Evolutionary conservation across 2,888 invertebrate genomes (phyloP), one percentile per base, ranked within the genome.

Genomic region (Eumacrocentrus americanus): DNA sequence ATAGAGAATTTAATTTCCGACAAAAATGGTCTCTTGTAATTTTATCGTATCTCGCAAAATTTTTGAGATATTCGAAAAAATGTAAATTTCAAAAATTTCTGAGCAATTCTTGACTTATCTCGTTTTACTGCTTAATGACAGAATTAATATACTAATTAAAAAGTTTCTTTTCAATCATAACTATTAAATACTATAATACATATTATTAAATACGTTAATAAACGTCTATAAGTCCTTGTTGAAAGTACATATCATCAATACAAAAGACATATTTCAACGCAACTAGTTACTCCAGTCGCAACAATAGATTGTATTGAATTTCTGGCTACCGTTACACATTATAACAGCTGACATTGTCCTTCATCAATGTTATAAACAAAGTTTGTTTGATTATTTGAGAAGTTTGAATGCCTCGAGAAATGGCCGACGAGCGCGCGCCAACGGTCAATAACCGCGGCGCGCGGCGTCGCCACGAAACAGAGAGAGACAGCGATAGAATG

Each of bases 361-460:
- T n/a, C 22, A 51, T 51, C 35, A 51, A 37, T 34, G 29, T 29
- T 9, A 16, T 51, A 51, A 35, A 3, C 35, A 22, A 51, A 51
- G 37, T 51, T 37, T 37, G 35, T 18, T 29, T 18, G 9, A 18
- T 56, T 56, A 56, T 56, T 48, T 29, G 22, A 38, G 16, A 56
- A 56, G 56, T 56, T 56, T 56, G 48, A 56, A 56, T 46, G 46
- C 12, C 22, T 1, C 3, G n/a, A 46, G 25, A 5, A n/a, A 44
- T 56, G 23, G 48, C n/a, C 6, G 38, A 16, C 6, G 22, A 23
- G 16, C 38, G 56, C 48, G 56, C 56, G 56, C 38, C 11, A 3
- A 23, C 51, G 58, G 51, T 58, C 52, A 50, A 51, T 52, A 58
- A 42, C 35, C 34, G n/a, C n/a, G 20, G n/a, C n/a, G n/a, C n/a